A percentile compares a stretch with the other conserved stretches of the same genome.
Evolutionary conservation across 2,888 invertebrate species (phyloP).

Genomic region (Rhodophaea formosa): DNA sequence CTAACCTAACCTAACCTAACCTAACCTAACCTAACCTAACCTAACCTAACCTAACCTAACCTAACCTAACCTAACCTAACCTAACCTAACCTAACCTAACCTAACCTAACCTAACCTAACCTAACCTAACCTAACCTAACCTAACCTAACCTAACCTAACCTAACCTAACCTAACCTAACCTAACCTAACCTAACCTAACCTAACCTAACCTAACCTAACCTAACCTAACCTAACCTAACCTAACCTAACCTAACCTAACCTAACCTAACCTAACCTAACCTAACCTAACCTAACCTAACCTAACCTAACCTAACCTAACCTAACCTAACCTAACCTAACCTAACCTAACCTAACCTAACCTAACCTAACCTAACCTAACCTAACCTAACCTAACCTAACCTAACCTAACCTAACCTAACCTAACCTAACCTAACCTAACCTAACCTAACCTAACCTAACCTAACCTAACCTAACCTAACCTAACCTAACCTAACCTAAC

Average conservation of each 20-base stretch:
- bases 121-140: constrained; percentile 17
- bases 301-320: constrained; percentile 24
- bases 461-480: not conserved
- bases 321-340: constrained; percentile 22
- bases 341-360: constrained; percentile 18
- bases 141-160: too few species aligned
- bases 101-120: too few species aligned
- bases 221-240: constrained; percentile 18
- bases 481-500: not conserved
- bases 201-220: constrained; percentile 17
- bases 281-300: constrained; percentile 20
- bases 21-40: too few species aligned
- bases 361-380: constrained; percentile 18
- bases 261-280: constrained; percentile 19
- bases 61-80: too few species aligned
- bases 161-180: too few species aligned
- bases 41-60: too few species aligned
- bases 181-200: too few species aligned
- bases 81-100: too few species aligned
- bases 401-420: constrained; percentile 21
- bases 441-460: not conserved
- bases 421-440: constrained; percentile 21
- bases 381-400: constrained; percentile 19
- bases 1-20: too few species aligned
- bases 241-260: constrained; percentile 21